Evolutionary conservation across 2,888 invertebrate genomes (phyloP).

Genomic region (Brachyptera risi): DNA sequence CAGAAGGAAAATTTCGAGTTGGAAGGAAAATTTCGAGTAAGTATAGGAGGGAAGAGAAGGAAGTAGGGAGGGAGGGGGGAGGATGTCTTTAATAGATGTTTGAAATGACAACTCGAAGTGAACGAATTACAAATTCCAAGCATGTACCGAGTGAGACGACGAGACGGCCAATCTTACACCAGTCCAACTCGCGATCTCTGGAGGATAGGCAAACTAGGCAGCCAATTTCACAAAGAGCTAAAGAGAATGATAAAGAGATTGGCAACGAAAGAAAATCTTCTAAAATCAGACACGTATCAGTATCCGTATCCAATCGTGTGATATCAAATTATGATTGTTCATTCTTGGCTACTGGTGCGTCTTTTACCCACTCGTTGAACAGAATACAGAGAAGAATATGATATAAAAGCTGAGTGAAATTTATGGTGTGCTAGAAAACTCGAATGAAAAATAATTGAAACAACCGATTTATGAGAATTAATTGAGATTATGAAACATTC

Average conservation of each 20-base stretch:
- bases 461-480: too few relatives aligned
- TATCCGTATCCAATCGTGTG: neutral
- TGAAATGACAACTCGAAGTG: slow-evolving; percentile 5
- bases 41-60: too few relatives aligned
- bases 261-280: neutral
- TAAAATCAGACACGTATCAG: neutral
- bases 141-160: neutral
- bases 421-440: too few relatives aligned
- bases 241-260: slow-evolving; percentile 3
- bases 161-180: slow-evolving; percentile 1
- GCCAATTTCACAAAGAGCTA: slow-evolving; percentile 11
- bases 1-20: too few relatives aligned
- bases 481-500: too few relatives aligned
- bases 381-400: too few relatives aligned
- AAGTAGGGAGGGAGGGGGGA: neutral
- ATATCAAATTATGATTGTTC: neutral
- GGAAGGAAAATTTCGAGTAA: too few relatives aligned
- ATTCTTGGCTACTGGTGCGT: too few relatives aligned
- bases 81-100: neutral
- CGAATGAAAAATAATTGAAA: too few relatives aligned
- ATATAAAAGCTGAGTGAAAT: too few relatives aligned
- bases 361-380: too few relatives aligned
- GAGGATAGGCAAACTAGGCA: slow-evolving; percentile 14
- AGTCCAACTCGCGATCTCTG: neutral
- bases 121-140: neutral